Base-by-base conservation (phyloP, 2,113 vertebrate genomes). In the Oceanodroma tethys region DNA sequence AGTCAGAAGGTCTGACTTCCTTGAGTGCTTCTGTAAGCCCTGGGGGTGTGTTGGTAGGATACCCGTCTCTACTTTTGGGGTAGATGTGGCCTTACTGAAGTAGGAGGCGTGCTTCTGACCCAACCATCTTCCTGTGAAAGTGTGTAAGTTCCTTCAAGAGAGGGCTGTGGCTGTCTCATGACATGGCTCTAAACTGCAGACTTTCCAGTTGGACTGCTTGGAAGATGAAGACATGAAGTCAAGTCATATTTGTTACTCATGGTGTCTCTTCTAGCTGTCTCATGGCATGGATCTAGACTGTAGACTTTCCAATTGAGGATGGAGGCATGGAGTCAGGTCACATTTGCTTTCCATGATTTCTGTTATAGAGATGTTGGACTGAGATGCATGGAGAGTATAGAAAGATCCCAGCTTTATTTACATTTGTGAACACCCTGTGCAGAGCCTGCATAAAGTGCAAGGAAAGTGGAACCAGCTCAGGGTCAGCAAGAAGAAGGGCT, bases 341-440 rank as follows among this genome's bases (percentile, higher is more conserved):
- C 1, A 6, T 32, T 56, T 50, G 55, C 60, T 60, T 16, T 36
- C 60, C 17, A 4, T 22, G 25, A 4, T 30, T 10, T 50, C 26
- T 56, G 16, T 68, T 25, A 16, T 16, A 26, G 36, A 3, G 32
- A 4, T 3, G 6, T 2, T 30, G 58, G 22, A 4, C 45, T 58
- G 75, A 45, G 81, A 5, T 30, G 17, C 17, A 1, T 4, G 27
- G 42, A 7, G 40, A 8, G 18, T 6, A 7, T 1, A 8, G 38
- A 42, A 47, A 11, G 34, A 47, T 47, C 16, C 16, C 11, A 38
- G 30, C 17, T 50, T 68, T 19, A 6, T 18, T 36, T 56, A 3
- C 8, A 2, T 19, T 36, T 16, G 0, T 38, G 70, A 55, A 26
- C 29, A 6, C 7, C 11, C 34, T 45, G 1, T 42, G 36, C 56